These are phyloP conservation scores for Rhabdomys dilectus DNA, from an alignment of 2,113 vertebrate species.

Conservation along the genomic window DNA sequence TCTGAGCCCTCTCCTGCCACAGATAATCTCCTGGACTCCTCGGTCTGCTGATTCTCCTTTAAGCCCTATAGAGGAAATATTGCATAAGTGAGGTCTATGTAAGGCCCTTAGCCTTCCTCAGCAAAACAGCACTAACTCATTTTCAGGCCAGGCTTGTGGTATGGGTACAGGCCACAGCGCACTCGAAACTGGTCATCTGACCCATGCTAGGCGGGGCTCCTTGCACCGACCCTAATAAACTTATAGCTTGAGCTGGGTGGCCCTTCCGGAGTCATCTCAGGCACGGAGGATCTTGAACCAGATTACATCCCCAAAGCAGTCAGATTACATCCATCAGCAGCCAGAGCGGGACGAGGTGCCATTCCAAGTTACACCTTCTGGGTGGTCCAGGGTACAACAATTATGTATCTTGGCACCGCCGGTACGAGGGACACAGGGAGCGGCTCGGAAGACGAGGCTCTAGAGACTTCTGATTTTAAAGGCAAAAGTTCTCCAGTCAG, in stretches of 20 bases:
- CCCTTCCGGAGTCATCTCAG: neutral
- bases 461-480: conserved; percentile 33
- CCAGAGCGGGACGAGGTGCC: neutral
- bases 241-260: neutral
- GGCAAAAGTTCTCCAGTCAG: neutral
- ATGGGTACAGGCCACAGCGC: neutral
- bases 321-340: neutral
- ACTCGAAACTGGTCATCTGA: neutral
- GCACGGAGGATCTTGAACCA: neutral
- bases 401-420: conserved; percentile 9
- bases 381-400: conserved; percentile 20
- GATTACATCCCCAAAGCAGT: neutral
- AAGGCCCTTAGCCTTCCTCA: neutral
- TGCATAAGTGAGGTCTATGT: neutral
- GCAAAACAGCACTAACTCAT: neutral
- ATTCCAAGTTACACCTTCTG: conserved; percentile 20
- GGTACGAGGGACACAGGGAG: neutral
- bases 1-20: neutral
- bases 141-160: neutral
- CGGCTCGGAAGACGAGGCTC: neutral
- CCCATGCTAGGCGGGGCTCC: neutral
- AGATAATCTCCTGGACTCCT: neutral
- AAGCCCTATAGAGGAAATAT: neutral
- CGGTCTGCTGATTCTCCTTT: neutral
- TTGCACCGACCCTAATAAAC: neutral